A percentile compares a stretch with the other conserved stretches of the same genome.
Evolutionary conservation across 2,797 vertebrate species (phyloP).

Genomic region (Glossophaga mutica): DNA sequence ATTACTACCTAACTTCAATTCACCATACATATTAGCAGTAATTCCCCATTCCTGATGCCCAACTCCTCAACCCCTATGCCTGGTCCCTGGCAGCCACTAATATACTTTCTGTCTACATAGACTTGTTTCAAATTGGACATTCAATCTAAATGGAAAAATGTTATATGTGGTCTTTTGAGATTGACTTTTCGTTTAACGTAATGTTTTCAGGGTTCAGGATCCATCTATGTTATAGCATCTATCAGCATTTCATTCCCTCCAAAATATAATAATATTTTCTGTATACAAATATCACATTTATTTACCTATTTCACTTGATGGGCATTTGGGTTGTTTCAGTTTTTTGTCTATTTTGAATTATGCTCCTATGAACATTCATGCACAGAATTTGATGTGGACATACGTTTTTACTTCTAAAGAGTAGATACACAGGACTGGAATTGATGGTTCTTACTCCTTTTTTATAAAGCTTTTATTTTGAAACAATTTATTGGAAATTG

Average conservation of each 20-base stretch:
- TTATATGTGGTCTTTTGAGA: not conserved
- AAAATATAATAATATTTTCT: not conserved
- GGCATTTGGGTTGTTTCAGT: not conserved
- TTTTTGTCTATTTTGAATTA: not conserved
- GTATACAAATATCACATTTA: not conserved
- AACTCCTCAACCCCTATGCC: rapidly evolving
- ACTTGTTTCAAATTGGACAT: not conserved
- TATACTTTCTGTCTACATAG: not conserved
- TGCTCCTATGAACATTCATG: not conserved
- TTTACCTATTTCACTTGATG: not conserved
- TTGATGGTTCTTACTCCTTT: not conserved
- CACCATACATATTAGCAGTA: rapidly evolving
- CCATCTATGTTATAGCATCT: not conserved
- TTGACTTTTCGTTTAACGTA: not conserved
- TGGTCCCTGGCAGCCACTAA: not conserved
- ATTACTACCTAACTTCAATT: not conserved
- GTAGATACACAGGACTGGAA: not conserved
- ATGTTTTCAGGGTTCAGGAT: not conserved
- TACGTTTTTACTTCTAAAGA: not conserved
- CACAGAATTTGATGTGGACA: not conserved
- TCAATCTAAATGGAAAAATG: not conserved
- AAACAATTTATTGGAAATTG: not conserved
- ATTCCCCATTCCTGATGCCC: not conserved
- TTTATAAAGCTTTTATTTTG: not conserved
- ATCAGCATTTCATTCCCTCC: not conserved